Evolutionary conservation across 2,113 vertebrate species (phyloP).

Genomic region (Pelodiscus sinensis): DNA sequence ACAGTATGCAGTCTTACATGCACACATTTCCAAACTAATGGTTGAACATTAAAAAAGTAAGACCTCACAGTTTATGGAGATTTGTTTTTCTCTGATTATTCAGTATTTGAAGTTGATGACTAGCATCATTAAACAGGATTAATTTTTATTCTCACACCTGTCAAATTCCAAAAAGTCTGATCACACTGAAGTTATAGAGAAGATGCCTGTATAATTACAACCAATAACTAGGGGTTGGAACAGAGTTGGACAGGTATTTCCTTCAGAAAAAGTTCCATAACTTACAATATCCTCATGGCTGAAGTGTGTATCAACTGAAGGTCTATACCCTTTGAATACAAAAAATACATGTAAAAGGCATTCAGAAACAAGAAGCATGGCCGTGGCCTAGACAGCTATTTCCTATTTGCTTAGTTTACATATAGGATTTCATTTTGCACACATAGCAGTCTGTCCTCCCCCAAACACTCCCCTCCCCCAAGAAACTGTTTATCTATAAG

Average conservation of each 20-base stretch:
- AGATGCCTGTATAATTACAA: fast-evolving
- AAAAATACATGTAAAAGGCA: fast-evolving
- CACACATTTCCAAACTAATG: neutral
- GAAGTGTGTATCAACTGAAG: fast-evolving
- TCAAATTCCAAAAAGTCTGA: neutral
- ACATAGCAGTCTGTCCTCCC: fast-evolving
- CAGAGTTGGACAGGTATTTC: fast-evolving
- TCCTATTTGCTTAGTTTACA: fast-evolving
- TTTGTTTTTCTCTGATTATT: neutral
- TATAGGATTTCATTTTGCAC: fast-evolving
- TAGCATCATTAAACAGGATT: neutral
- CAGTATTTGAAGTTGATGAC: neutral
- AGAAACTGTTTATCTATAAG: fast-evolving
- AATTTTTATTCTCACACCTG: neutral
- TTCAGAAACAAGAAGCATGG: neutral
- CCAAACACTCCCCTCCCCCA: fast-evolving
- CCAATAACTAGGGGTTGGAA: fast-evolving
- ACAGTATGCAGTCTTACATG: neutral
- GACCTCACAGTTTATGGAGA: neutral
- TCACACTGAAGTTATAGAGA: fast-evolving
- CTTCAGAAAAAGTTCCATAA: fast-evolving
- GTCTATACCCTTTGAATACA: fast-evolving
- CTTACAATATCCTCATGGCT: fast-evolving
- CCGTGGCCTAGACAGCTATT: fast-evolving
- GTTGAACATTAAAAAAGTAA: neutral